phyloP scores from a whole-genome alignment of 2,797 vertebrate genomes.

The Sebastes steindachneri region DNA sequence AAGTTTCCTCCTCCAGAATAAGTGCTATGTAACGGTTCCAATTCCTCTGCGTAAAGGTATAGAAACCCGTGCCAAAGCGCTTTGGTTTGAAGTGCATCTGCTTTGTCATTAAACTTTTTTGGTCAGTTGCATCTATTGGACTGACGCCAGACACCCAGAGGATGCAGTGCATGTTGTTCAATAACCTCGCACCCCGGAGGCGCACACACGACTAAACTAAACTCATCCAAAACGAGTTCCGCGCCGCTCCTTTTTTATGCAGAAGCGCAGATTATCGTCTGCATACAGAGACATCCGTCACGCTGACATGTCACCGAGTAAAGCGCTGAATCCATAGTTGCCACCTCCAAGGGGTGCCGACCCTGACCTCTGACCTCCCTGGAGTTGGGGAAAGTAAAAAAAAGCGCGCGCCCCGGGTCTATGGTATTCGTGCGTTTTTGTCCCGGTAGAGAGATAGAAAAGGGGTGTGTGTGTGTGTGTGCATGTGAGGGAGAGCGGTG shows the following conservation, averaged over 20 bases:
- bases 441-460: slow-evolving; percentile 49
- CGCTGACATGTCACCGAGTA: slow-evolving; percentile 39
- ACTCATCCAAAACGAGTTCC: slow-evolving; percentile 7
- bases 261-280: slow-evolving; percentile 11
- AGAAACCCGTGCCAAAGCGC: not conserved
- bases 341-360: slow-evolving; percentile 53
- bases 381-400: slow-evolving; percentile 47
- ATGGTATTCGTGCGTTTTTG: slow-evolving; percentile 33
- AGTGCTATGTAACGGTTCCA: not conserved
- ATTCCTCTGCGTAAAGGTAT: not conserved
- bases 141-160: not conserved
- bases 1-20: not conserved
- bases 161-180: not conserved
- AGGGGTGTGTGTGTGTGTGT: slow-evolving; percentile 8
- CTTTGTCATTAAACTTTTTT: not conserved
- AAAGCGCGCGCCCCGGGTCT: slow-evolving; percentile 10
- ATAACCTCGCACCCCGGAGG: not conserved
- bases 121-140: slow-evolving; percentile 16
- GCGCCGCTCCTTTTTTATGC: not conserved
- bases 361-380: slow-evolving; percentile 61
- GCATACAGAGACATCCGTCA: slow-evolving; percentile 27
- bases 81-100: slow-evolving; percentile 35
- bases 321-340: slow-evolving; percentile 44
- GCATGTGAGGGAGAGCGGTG: not conserved
- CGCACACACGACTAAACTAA: slow-evolving; percentile 1